Evolutionary conservation across 1,140 invertebrate species (phyloP).

Genomic region (Hirudo medicinalis): DNA sequence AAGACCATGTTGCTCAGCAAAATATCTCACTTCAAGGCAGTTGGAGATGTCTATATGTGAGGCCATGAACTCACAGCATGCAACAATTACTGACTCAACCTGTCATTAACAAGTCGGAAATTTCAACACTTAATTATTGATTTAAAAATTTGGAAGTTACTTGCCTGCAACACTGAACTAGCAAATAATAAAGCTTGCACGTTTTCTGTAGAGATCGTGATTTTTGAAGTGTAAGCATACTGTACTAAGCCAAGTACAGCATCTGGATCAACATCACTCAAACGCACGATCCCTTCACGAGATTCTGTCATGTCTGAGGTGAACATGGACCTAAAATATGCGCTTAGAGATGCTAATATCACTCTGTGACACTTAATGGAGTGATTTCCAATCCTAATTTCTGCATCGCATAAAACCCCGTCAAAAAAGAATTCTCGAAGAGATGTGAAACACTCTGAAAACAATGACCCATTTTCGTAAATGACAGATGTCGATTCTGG

Average conservation of each 20-base stretch:
- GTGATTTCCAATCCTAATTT: conserved; percentile 32
- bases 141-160: neutral
- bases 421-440: conserved; percentile 31
- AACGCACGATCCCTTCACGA: conserved; percentile 29
- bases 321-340: conserved; percentile 40
- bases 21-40: conserved; percentile 37
- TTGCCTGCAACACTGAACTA: conserved; percentile 34
- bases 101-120: neutral
- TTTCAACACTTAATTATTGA: neutral
- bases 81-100: conserved; percentile 35
- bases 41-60: conserved; percentile 37
- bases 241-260: conserved; percentile 35
- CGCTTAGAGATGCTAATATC: conserved; percentile 34
- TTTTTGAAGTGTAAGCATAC: conserved; percentile 37
- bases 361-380: conserved; percentile 35
- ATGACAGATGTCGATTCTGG: too few relatives aligned
- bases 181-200: conserved; percentile 38
- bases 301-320: conserved; percentile 36
- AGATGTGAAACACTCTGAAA: conserved; percentile 21
- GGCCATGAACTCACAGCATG: conserved; percentile 39
- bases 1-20: conserved; percentile 38
- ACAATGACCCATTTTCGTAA: conserved; percentile 15
- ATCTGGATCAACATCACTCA: conserved; percentile 37
- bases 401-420: conserved; percentile 34
- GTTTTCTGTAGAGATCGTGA: conserved; percentile 35